A percentile compares a stretch with the other conserved stretches of the same genome.
These are phyloP conservation scores for Leontopithecus rosalia DNA, from an alignment of 2,797 vertebrate genomes.

Conservation along the genomic window DNA sequence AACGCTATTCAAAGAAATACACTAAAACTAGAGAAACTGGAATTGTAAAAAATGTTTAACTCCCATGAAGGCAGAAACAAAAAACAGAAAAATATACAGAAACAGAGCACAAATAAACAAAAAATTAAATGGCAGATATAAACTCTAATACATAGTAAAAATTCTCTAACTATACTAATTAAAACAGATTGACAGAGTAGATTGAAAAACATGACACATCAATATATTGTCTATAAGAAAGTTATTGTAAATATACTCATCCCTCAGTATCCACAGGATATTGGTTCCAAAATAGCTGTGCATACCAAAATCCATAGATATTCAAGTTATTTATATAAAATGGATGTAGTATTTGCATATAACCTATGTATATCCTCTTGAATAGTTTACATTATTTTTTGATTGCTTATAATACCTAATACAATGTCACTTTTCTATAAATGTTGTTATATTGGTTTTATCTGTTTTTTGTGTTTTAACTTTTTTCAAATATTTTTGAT, in stretches of 20 bases:
- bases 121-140: background rate
- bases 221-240: background rate
- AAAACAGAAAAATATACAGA: background rate
- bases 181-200: background rate
- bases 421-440: background rate
- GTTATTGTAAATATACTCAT: background rate
- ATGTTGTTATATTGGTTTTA: background rate
- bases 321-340: background rate
- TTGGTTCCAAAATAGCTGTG: background rate
- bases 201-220: background rate
- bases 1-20: background rate
- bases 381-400: background rate
- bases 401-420: background rate
- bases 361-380: background rate
- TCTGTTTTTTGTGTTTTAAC: background rate
- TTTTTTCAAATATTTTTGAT: background rate
- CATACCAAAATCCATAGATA: background rate
- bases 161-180: background rate
- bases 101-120: background rate
- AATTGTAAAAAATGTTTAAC: background rate
- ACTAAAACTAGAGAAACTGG: background rate
- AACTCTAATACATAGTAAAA: background rate
- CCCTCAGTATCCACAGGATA: background rate
- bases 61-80: background rate
- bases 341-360: background rate